phyloP scores from a whole-genome alignment of 2,113 vertebrate species.

The Myrmophylax atrothorax region DNA sequence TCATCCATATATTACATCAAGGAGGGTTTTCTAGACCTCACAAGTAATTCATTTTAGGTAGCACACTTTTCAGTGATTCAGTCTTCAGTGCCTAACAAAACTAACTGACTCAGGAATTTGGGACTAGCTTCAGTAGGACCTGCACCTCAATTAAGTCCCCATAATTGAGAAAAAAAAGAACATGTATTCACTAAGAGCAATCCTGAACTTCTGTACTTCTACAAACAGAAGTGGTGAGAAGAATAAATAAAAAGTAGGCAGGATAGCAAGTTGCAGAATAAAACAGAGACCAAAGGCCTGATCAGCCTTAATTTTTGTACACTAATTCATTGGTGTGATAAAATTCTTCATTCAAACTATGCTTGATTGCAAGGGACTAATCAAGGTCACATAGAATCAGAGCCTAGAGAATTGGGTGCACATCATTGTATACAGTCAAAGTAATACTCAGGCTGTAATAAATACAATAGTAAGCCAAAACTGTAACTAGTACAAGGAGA shows the following conservation, averaged over 20 bases:
- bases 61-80: neutral
- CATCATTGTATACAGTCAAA: neutral
- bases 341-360: neutral
- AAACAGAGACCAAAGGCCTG: neutral
- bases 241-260: neutral
- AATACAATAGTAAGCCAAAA: neutral
- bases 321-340: neutral
- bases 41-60: neutral
- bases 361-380: neutral
- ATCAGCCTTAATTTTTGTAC: neutral
- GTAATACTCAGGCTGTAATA: neutral
- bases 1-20: neutral
- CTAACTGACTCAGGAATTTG: neutral
- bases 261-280: neutral
- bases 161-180: neutral
- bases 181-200: neutral
- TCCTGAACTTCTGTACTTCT: neutral
- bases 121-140: neutral
- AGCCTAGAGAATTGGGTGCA: neutral
- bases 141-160: neutral
- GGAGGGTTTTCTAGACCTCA: neutral
- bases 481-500: neutral
- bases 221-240: neutral
- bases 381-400: neutral
- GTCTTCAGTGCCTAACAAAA: neutral